Conservation (phyloP, 2,888 invertebrate genomes). For the Stramonita haemastoma region DNA sequence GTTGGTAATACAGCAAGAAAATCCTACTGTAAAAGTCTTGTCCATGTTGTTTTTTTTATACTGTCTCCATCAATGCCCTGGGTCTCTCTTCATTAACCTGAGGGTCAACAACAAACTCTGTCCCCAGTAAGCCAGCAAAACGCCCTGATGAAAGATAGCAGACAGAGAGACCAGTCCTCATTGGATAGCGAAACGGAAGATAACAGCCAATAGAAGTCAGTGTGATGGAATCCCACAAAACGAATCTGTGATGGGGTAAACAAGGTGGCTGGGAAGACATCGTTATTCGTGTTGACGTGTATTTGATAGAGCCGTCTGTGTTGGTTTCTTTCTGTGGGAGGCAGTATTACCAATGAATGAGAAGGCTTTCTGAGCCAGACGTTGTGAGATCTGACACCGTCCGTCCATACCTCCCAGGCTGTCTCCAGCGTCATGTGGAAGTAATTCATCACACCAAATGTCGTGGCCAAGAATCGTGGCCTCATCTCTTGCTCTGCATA, state of each 20-base stretch:
- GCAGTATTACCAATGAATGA: neutral
- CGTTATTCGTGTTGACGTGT: slow-evolving; percentile 15
- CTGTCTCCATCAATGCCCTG: neutral
- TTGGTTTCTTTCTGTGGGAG: neutral
- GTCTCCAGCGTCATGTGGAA: neutral
- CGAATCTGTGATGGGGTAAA: slow-evolving; percentile 21
- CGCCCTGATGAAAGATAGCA: slow-evolving; percentile 24
- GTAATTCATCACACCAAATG: slow-evolving; percentile 9
- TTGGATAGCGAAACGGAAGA: slow-evolving; percentile 18
- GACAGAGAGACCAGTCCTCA: neutral
- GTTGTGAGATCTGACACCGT: neutral
- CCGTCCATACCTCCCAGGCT: neutral
- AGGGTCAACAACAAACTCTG: neutral
- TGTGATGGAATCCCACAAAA: slow-evolving; percentile 17
- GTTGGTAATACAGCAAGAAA: neutral
- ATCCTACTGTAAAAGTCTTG: neutral
- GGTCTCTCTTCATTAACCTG: neutral
- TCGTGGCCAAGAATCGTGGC: neutral
- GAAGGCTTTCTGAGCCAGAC: neutral
- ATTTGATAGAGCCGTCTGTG: slow-evolving; percentile 9
- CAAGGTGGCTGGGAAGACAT: neutral
- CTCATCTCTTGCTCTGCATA: neutral
- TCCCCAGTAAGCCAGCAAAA: neutral
- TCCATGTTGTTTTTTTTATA: neutral
- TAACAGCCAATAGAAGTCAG: slow-evolving; percentile 14